Conservation (phyloP, 2,888 invertebrate genomes). For the Encarsia formosa region DNA sequence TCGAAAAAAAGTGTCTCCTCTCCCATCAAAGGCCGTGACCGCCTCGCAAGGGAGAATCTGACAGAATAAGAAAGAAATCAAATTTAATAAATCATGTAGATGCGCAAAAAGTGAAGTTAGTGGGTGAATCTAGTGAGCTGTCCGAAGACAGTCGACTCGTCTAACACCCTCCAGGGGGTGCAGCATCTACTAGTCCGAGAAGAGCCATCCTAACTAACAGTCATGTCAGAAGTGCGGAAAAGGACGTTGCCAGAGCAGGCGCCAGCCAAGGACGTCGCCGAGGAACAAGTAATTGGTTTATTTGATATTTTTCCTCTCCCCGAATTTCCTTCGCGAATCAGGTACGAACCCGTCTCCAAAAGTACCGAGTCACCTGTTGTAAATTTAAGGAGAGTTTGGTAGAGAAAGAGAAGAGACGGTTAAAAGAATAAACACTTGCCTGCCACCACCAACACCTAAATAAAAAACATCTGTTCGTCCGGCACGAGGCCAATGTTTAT, state of each 20-base stretch:
- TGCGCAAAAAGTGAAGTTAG: too few relatives aligned
- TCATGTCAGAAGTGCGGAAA: constrained; percentile 47
- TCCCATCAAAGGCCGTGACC: too few relatives aligned
- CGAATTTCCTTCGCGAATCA: background rate
- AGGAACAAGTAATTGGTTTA: constrained; percentile 42
- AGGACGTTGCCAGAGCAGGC: constrained; percentile 40
- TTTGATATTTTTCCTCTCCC: background rate
- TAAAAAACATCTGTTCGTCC: too few relatives aligned
- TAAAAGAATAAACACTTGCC: background rate
- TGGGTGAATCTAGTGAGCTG: too few relatives aligned
- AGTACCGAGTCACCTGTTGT: constrained; percentile 22
- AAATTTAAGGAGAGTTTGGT: constrained; percentile 4
- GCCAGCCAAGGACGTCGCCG: constrained; percentile 40
- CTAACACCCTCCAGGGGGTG: too few relatives aligned
- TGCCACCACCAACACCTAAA: background rate
- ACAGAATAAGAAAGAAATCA: too few relatives aligned
- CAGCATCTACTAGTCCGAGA: too few relatives aligned
- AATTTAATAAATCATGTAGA: too few relatives aligned
- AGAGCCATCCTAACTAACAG: background rate
- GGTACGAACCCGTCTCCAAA: background rate
- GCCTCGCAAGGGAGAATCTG: too few relatives aligned
- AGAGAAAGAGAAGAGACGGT: background rate
- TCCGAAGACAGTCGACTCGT: too few relatives aligned
- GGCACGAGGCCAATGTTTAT: too few relatives aligned
- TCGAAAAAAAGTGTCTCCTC: too few relatives aligned